Conservation (phyloP, 2,113 vertebrate genomes). For the Melanerpes aurifrons region DNA sequence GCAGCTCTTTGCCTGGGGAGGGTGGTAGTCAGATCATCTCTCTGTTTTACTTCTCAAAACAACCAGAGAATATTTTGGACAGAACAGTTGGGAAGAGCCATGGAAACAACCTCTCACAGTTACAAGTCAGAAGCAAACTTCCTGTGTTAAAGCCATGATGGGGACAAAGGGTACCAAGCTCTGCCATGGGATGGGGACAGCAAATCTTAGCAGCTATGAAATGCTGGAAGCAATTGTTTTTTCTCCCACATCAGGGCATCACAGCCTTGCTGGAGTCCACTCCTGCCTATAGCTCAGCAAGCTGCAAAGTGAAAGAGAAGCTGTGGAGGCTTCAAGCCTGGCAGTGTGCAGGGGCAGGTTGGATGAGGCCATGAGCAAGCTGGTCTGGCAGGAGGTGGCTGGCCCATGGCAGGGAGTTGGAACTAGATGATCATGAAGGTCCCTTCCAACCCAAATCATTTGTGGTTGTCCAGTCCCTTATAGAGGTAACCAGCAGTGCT, state of each 20-base stretch:
- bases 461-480: not conserved
- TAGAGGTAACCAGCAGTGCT: not conserved
- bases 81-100: not conserved
- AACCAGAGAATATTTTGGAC: not conserved
- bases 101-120: not conserved
- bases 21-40: not conserved
- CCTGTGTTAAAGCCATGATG: not conserved
- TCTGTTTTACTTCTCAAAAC: not conserved
- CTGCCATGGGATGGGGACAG: not conserved
- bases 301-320: not conserved
- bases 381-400: too few species aligned
- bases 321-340: too few species aligned
- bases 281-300: not conserved
- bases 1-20: not conserved
- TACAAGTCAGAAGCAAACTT: not conserved
- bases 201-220: not conserved
- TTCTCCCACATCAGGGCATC: not conserved
- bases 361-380: too few species aligned
- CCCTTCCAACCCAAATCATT: too few species aligned
- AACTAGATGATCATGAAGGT: too few species aligned
- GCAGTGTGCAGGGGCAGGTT: too few species aligned
- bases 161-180: not conserved
- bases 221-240: not conserved
- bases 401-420: too few species aligned
- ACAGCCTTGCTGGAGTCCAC: not conserved